Evolutionary conservation across 2,113 vertebrate genomes (phyloP), one percentile per base, ranked within the genome.

Genomic region (Pelmatolapia mariae): DNA sequence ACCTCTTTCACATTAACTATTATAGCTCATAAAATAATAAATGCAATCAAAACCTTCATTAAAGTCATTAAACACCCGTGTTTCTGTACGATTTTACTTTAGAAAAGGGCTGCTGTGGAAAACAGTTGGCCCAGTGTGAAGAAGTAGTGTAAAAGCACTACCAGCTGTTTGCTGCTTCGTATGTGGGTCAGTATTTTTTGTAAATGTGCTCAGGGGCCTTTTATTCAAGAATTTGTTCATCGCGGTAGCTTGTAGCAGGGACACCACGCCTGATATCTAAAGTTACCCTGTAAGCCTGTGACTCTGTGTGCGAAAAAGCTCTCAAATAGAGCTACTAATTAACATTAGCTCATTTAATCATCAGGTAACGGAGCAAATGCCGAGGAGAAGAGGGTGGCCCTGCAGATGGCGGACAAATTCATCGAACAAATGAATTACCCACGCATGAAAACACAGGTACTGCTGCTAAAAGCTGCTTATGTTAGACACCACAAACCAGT

Each of bases 321-420:
- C 71, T 50, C 16, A 78, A n/a, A 78, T 1, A 78, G 26, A 40
- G n/a, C 9, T 24, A 26, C 16, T 61, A 45, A 59, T 66, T 61
- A 29, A 15, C 24, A 45, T 31, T 29, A 11, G 29, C 7, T 8
- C 10, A 22, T 47, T 13, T 33, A 33, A 63, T 19, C 81, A 8
- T 11, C 92, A 98, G 98, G 98, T 24, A 93, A 86, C 3, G 97
- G 96, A 86, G 98, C 98, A 8, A 98, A 97, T 0, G 95, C 96
- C 15, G 96, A 96, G 85, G 98, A 98, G 93, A 96, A 97, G 85
- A 96, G 90, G 78, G 96, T 89, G 0, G 97, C 98, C 29, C 94
- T 98, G 3, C 96, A 94, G 26, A 97, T 98, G 92, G 97, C 98
- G 0, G 97, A 99, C 89, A 96, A 95, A 87, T 98, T 98, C 91